Conservation (phyloP, 2,888 invertebrate genomes). For the Epinotia nisella region DNA sequence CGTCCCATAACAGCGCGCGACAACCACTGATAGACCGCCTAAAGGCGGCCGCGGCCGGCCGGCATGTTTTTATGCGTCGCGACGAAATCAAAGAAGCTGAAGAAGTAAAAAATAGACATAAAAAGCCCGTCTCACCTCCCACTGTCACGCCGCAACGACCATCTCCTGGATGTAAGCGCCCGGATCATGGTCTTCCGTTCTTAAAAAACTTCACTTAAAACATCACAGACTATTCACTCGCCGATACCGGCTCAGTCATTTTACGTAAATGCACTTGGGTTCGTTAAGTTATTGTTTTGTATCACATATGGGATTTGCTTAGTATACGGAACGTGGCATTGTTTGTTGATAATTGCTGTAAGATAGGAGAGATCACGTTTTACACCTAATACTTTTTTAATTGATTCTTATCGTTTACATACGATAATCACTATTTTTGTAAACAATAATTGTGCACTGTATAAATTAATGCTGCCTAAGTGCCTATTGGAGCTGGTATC, state of each 20-base stretch:
- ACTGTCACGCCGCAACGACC: slow-evolving; percentile 80
- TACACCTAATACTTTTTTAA: neutral
- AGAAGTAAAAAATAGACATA: neutral
- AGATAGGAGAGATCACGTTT: slow-evolving; percentile 10
- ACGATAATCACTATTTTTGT: neutral
- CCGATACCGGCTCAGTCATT: slow-evolving; percentile 30
- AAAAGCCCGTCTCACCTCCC: slow-evolving; percentile 69
- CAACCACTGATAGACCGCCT: no score
- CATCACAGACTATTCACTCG: slow-evolving; percentile 44
- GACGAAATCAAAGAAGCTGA: no score
- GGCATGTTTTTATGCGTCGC: no score
- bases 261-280: slow-evolving; percentile 40
- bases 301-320: slow-evolving; percentile 37
- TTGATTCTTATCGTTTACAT: neutral
- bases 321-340: slow-evolving; percentile 17
- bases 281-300: slow-evolving; percentile 20
- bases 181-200: slow-evolving; percentile 65
- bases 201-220: slow-evolving; percentile 51
- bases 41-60: no score
- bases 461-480: no score
- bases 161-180: slow-evolving; percentile 76
- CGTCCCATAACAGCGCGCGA: no score
- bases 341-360: neutral
- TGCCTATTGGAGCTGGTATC: no score
- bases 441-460: neutral